Percentiles rank a stretch among this genome's conserved stretches.
phyloP scores from a whole-genome alignment of 2,888 invertebrate species.

The Trypoxylon attenuatum region DNA sequence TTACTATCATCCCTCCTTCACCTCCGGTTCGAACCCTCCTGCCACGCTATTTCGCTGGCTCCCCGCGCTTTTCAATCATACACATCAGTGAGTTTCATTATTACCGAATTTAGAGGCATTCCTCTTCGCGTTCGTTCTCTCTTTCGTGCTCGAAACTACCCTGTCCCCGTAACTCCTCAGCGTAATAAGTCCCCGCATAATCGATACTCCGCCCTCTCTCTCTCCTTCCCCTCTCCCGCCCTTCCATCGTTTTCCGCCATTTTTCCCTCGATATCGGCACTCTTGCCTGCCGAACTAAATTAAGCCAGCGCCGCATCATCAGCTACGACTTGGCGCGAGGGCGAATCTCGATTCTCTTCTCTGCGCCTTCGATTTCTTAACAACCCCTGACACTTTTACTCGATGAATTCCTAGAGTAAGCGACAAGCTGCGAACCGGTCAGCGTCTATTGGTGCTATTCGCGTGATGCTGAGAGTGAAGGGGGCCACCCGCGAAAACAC shows the following conservation, averaged over 20 bases:
- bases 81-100: conserved; percentile 70
- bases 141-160: conserved; percentile 47
- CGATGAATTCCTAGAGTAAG: not conserved
- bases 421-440: too few relatives aligned
- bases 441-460: too few relatives aligned
- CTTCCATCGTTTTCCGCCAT: not conserved
- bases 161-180: conserved; percentile 43
- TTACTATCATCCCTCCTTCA: conserved; percentile 27
- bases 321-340: conserved; percentile 44
- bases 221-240: conserved; percentile 11
- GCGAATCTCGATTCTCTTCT: conserved; percentile 46
- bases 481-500: conserved; percentile 7
- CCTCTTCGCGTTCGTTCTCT: conserved; percentile 42
- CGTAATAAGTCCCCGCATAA: conserved; percentile 61
- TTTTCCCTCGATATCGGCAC: conserved; percentile 40
- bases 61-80: conserved; percentile 69
- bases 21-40: conserved; percentile 35
- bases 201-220: conserved; percentile 50
- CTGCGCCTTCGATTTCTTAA: conserved; percentile 23
- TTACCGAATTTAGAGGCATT: conserved; percentile 67
- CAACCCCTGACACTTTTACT: too few relatives aligned
- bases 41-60: conserved; percentile 53
- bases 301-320: conserved; percentile 43
- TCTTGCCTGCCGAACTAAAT: conserved; percentile 52
- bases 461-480: too few relatives aligned